phyloP scores from a whole-genome alignment of 2,888 invertebrate species.

The Lingula anatina region DNA sequence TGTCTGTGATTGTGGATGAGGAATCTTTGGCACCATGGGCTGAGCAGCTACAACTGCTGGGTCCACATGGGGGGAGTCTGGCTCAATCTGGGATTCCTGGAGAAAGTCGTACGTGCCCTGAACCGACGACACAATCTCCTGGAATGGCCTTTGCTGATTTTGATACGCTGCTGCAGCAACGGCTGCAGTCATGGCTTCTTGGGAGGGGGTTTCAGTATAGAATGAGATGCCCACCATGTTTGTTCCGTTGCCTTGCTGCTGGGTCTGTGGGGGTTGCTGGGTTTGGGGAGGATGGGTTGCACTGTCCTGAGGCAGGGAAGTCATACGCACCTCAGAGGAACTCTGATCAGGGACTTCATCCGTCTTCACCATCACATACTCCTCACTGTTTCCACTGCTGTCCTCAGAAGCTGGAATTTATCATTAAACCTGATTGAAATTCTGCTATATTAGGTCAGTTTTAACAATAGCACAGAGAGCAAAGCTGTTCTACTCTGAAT shows the following conservation, averaged over 20 bases:
- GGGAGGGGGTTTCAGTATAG: not conserved
- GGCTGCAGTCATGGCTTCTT: slow-evolving; percentile 1
- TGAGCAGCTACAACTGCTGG: slow-evolving; percentile 43
- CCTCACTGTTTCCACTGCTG: too few species aligned
- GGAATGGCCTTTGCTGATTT: slow-evolving; percentile 26
- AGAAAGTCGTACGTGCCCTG: slow-evolving; percentile 57
- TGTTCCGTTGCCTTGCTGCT: not conserved
- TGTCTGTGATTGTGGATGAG: not conserved
- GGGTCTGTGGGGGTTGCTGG: not conserved
- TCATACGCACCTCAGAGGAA: too few species aligned
- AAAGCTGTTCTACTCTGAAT: too few species aligned
- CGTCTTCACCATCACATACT: too few species aligned
- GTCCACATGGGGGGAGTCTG: slow-evolving; percentile 35
- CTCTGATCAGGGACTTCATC: too few species aligned
- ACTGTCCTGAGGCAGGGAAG: too few species aligned
- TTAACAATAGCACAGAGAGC: too few species aligned
- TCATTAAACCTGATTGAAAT: too few species aligned
- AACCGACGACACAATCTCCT: slow-evolving; percentile 46
- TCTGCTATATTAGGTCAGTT: too few species aligned
- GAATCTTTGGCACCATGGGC: slow-evolving; percentile 23
- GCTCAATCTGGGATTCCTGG: slow-evolving; percentile 74
- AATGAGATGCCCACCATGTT: not conserved
- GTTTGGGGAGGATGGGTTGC: too few species aligned
- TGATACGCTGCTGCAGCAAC: slow-evolving; percentile 5
- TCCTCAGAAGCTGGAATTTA: too few species aligned